Percentiles rank a stretch among this genome's conserved stretches.
Evolutionary conservation across 1,140 invertebrate genomes (phyloP).

Genomic region (Scaptodrosophila lebanonensis): DNA sequence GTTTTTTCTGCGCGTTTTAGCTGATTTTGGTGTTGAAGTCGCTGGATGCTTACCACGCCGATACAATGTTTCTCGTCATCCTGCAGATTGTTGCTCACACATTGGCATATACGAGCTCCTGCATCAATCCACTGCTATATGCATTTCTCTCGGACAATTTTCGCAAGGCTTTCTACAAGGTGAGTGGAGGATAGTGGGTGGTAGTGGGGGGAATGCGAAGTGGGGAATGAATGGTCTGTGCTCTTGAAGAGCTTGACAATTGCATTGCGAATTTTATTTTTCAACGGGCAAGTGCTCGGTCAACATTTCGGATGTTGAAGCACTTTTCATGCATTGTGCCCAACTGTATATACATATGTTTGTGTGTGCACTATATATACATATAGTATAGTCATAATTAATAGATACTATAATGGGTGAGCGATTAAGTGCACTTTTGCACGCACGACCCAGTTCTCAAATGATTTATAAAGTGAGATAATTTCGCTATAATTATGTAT

Average conservation of each 20-base stretch:
- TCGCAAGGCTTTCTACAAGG: conserved; percentile 76
- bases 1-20: conserved; percentile 78
- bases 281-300: conserved; percentile 38
- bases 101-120: conserved; percentile 95
- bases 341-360: conserved; percentile 10
- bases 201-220: background rate
- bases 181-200: conserved; percentile 27
- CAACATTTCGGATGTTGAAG: conserved; percentile 41
- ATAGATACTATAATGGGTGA: conserved; percentile 11
- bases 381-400: conserved; percentile 47
- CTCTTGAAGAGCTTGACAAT: conserved; percentile 17
- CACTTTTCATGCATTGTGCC: conserved; percentile 41
- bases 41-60: conserved; percentile 82
- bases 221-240: background rate
- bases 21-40: conserved; percentile 89
- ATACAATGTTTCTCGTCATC: conserved; percentile 80
- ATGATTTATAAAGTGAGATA: conserved; percentile 36
- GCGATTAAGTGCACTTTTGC: background rate
- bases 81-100: conserved; percentile 91
- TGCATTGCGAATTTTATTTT: conserved; percentile 8
- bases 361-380: conserved; percentile 6
- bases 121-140: conserved; percentile 94
- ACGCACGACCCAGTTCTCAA: conserved; percentile 23
- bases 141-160: conserved; percentile 76
- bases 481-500: background rate